Evolutionary conservation across 2,113 vertebrate species (phyloP), one percentile per base, ranked within the genome.

Genomic region (Phyllostomus hastatus): DNA sequence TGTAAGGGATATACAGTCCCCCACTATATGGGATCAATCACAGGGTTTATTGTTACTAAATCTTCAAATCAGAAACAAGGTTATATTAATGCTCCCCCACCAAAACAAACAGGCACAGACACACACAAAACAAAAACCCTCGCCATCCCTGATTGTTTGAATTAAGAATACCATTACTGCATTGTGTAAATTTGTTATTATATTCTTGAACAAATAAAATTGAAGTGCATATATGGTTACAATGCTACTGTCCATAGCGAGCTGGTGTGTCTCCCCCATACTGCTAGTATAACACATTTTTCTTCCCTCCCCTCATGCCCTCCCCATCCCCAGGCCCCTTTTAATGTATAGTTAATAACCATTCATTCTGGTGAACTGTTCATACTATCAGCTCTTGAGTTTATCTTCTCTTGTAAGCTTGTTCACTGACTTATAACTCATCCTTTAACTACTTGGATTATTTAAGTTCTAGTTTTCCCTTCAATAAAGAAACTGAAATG

Each of bases 31-130:
- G n/a, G 43, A 76, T 90, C 72, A 70, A 9, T 89, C 52, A 54
- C 5, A 31, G 14, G 38, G 84, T 79, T 59, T 7, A 19, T 86
- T 90, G 6, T 64, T 97, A 91, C 83, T 93, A 10, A 93, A 75
- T 50, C 81, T 84, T 81, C 96, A 98, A 97, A 97, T 73, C 96
- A 97, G 97, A 98, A 98, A 98, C 59, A 97, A 93, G 93, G 90
- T 83, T 83, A 90, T 96, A 97, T 96, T 97, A 98, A 96, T 97
- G 97, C 70, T 90, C 87, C 41, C 86, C 96, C 41, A 24, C 52
- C 22, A 50, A 69, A 4, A 54, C 11, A 64, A 76, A 76, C 4
- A 69, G 14, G 15, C 73, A 48, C 7, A 78, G 17, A 78, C 31
- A n/a, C 31, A 52, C 31, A n/a, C 48, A 78, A 76, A 76, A 52